phyloP scores from a whole-genome alignment of 2,888 invertebrate genomes.

The Byasa hedistus region DNA sequence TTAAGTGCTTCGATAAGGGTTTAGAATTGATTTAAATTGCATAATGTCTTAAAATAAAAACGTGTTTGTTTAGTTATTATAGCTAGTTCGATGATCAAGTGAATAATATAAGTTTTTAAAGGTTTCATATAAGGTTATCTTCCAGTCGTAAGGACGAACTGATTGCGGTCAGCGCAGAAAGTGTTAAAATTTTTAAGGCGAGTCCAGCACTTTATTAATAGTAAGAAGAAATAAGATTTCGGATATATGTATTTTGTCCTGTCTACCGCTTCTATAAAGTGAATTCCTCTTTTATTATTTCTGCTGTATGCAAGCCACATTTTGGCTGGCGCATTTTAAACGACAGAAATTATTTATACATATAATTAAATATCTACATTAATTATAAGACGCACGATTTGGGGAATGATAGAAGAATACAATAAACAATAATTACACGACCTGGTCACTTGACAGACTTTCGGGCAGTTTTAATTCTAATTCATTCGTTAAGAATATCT shows the following conservation, averaged over 20 bases:
- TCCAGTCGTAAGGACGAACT: no score
- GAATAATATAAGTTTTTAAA: background rate
- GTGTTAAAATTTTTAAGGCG: no score
- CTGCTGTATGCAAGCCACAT: background rate
- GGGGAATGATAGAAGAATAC: conserved; percentile 2
- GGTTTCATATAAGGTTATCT: no score
- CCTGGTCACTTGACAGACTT: conserved; percentile 9
- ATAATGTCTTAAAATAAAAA: no score
- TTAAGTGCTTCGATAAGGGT: background rate
- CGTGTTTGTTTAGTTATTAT: no score
- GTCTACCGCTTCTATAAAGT: background rate
- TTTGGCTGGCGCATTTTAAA: no score
- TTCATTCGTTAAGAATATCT: background rate
- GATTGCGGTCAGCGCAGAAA: no score
- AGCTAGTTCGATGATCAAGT: background rate
- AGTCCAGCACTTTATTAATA: background rate
- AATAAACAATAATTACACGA: background rate
- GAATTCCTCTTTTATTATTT: background rate
- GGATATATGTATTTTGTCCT: background rate
- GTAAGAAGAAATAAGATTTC: background rate
- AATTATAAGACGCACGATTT: background rate
- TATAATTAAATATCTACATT: background rate
- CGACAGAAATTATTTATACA: no score
- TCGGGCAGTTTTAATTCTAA: background rate
- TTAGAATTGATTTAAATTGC: background rate